Base-by-base conservation (phyloP, 2,888 invertebrate genomes). In the Branchellion lobata region DNA sequence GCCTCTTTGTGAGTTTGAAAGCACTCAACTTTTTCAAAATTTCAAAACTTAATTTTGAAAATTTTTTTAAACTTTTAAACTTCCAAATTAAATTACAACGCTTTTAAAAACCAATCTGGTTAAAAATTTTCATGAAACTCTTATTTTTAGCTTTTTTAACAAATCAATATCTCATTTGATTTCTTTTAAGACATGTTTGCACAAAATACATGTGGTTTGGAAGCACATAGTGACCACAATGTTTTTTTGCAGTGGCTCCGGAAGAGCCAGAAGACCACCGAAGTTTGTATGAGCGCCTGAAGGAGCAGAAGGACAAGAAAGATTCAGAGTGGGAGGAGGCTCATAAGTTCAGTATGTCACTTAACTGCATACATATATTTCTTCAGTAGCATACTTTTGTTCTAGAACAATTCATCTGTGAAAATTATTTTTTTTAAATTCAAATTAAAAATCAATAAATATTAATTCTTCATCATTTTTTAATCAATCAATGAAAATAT, bases 291-390 rank as follows among this genome's bases (percentile, higher is more conserved):
- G 95, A 96, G 77, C 91, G 94, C 24, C 89, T 99, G 18, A 93
- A 96, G 87, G 96, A 96, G 84, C 96, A 97, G 86, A 93, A 94
- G 86, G 90, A 92, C 84, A 93, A 93, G 87, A 94, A 94, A 85
- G 94, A 98, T 83, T 90, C 94, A 29, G 98, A 98, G 88, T 94
- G 92, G 89, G 96, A 97, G 87, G 98, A 98, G 86, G 92, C 95
- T 1, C 68, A 81, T 47, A 74, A 77, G 71, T 80, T 80, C 68
- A 74, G 83, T 81, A 72, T 47, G 68, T 29, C 2, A 14, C 29
- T 29, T 33, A 5, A 18, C 29, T 71, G 34, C n/a, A 33, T 33
- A 14, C 53, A 18, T 51, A 18, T 18, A n/a, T n/a, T n/a, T n/a
- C n/a, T n/a, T n/a, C n/a, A n/a, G n/a, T n/a, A n/a, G n/a, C n/a